A percentile compares a stretch with the other conserved stretches of the same genome.
Conservation (phyloP, 2,113 vertebrate genomes). For the Paradoxurus hermaphroditus region DNA sequence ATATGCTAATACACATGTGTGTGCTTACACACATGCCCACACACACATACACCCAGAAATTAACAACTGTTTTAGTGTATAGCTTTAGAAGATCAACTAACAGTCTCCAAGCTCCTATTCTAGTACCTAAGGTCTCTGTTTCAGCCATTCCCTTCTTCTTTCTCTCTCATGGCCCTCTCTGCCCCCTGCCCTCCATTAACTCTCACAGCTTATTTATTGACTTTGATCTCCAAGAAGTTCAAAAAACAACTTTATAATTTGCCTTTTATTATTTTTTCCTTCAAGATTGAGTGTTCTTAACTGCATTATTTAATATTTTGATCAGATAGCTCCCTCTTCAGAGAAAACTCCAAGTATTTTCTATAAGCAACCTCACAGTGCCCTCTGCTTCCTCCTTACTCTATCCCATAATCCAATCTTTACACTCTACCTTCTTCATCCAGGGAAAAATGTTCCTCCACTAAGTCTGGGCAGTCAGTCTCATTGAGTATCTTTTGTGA, state of each 20-base stretch:
- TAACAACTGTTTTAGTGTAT: slow-evolving; percentile 14
- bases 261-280: neutral
- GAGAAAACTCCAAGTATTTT: neutral
- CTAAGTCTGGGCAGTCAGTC: neutral
- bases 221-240: neutral
- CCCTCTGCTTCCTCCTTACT: neutral
- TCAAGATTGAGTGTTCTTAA: neutral
- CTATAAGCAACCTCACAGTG: neutral
- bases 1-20: neutral
- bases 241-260: neutral
- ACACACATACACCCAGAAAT: neutral
- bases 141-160: neutral
- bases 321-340: neutral
- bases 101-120: neutral
- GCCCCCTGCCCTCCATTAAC: neutral
- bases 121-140: neutral
- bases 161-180: neutral
- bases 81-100: slow-evolving; percentile 35
- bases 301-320: neutral
- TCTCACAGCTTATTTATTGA: neutral
- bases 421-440: neutral
- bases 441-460: neutral
- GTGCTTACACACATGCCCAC: neutral
- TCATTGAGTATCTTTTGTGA: neutral
- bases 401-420: neutral